These are phyloP conservation scores for Isotomurus palustris DNA, from an alignment of 2,888 invertebrate genomes.

Conservation along the genomic window DNA sequence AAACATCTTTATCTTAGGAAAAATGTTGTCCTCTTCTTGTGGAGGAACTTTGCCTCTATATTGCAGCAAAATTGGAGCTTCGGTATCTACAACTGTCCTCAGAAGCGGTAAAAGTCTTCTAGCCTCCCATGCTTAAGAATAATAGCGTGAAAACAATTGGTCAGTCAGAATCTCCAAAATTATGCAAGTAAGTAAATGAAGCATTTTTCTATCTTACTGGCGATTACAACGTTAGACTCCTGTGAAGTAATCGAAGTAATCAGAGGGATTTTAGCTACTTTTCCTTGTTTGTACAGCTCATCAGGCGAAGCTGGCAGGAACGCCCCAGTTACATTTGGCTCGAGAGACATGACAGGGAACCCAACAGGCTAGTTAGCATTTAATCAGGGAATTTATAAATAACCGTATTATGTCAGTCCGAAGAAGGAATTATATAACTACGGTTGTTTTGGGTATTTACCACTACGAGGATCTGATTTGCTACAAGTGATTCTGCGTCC, in stretches of 20 bases:
- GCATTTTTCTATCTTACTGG: not conserved
- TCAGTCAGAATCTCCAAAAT: too few relatives aligned
- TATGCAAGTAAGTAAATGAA: too few relatives aligned
- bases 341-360: slow-evolving; percentile 29
- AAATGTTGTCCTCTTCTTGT: not conserved
- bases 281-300: slow-evolving; percentile 23
- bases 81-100: slow-evolving; percentile 6
- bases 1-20: slow-evolving; percentile 15
- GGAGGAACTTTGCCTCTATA: slow-evolving; percentile 14
- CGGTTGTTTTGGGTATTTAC: too few relatives aligned
- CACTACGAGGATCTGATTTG: slow-evolving; percentile 26
- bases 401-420: too few relatives aligned
- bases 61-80: slow-evolving; percentile 14
- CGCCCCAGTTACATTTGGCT: slow-evolving; percentile 24
- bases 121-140: not conserved
- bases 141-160: not conserved
- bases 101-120: not conserved
- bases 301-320: slow-evolving; percentile 29
- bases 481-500: slow-evolving; percentile 26
- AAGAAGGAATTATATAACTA: too few relatives aligned
- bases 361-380: slow-evolving; percentile 25
- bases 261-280: slow-evolving; percentile 29
- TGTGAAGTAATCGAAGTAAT: slow-evolving; percentile 23
- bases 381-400: too few relatives aligned
- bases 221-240: slow-evolving; percentile 22